Percentiles rank a stretch among this genome's conserved stretches.
phyloP scores from a whole-genome alignment of 2,113 vertebrate species.

The Polyodon spathula region DNA sequence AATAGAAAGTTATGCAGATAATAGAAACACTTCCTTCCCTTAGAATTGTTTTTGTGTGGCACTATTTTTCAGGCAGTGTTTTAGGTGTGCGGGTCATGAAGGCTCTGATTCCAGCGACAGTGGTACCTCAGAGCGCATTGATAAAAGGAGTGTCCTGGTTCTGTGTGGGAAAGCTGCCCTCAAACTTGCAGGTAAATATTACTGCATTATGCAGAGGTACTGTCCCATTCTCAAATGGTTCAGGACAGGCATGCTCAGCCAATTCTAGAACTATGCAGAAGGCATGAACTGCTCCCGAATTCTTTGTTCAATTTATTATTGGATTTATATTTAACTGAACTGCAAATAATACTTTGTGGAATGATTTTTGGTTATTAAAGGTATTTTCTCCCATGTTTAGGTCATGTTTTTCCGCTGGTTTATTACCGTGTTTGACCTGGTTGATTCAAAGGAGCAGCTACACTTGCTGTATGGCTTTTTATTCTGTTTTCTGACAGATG shows the following conservation, averaged over 20 bases:
- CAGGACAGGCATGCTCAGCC: no score
- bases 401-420: constrained; percentile 83
- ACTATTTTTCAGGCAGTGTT: constrained; percentile 43
- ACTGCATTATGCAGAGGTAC: background rate
- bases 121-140: constrained; percentile 65
- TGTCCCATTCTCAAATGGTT: background rate
- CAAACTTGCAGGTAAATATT: constrained; percentile 62
- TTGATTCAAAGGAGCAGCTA: constrained; percentile 74
- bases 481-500: constrained; percentile 76
- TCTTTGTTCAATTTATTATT: no score
- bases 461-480: constrained; percentile 81
- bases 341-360: no score
- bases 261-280: no score
- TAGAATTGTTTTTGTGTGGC: constrained; percentile 1
- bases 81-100: constrained; percentile 66
- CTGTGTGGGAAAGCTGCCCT: constrained; percentile 63
- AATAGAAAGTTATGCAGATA: no score
- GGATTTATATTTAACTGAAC: no score
- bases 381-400: constrained; percentile 36
- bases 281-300: no score
- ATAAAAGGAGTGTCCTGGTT: constrained; percentile 73
- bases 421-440: constrained; percentile 82
- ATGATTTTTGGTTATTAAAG: background rate
- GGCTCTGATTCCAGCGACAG: constrained; percentile 70
- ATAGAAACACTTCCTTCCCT: no score